phyloP scores from a whole-genome alignment of 2,888 invertebrate genomes.

The Mythimna pallens region DNA sequence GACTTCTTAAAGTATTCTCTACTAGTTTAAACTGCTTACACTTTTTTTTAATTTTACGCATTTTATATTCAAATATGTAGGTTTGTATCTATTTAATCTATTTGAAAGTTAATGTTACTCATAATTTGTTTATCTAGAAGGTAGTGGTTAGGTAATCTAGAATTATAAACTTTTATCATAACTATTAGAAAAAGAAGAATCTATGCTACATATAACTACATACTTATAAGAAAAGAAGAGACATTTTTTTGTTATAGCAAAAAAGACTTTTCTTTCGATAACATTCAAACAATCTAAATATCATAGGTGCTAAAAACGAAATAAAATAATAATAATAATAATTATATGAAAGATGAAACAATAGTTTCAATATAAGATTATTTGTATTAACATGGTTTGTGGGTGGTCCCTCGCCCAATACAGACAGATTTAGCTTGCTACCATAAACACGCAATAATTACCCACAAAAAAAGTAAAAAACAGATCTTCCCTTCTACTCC shows the following conservation, averaged over 20 bases:
- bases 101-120: background rate
- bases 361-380: background rate
- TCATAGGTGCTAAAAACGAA: background rate
- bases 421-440: constrained; percentile 40
- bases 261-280: background rate
- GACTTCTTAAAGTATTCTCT: background rate
- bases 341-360: background rate
- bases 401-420: constrained; percentile 56
- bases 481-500: constrained; percentile 56
- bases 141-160: background rate
- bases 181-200: background rate
- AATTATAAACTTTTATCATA: background rate
- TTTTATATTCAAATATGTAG: background rate
- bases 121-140: background rate
- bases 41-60: background rate
- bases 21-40: background rate
- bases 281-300: background rate
- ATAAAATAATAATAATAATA: background rate
- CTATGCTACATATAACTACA: background rate
- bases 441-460: constrained; percentile 61
- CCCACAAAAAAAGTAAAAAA: constrained; percentile 63
- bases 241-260: background rate
- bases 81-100: background rate
- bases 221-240: background rate
- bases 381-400: constrained; percentile 30